Conservation (phyloP, 2,888 invertebrate genomes). For the Hoplodrina blanda region DNA sequence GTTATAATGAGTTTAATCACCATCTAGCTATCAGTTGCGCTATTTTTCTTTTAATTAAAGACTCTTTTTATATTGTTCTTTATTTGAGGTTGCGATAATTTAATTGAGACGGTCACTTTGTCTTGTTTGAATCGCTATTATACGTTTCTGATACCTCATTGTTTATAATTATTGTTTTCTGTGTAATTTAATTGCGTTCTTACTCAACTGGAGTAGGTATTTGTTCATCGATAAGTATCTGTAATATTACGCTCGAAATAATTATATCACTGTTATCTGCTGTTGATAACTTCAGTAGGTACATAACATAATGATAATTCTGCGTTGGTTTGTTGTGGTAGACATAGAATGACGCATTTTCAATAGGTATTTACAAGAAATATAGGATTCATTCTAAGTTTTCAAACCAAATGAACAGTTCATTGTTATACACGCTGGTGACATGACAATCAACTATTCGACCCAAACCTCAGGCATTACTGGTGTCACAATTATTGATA, state of each 20-base stretch:
- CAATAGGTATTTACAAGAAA: constrained; percentile 10
- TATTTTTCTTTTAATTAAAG: constrained; percentile 65
- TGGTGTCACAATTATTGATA: constrained; percentile 43
- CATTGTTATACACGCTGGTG: constrained; percentile 17
- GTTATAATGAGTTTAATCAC: constrained; percentile 67
- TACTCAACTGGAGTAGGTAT: constrained; percentile 9
- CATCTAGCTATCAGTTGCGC: constrained; percentile 57
- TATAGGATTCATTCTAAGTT: constrained; percentile 4
- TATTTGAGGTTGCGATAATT: constrained; percentile 24
- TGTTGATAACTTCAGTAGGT: constrained; percentile 7
- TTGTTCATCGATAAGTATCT: neutral
- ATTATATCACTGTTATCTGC: constrained; percentile 23
- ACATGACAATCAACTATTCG: constrained; percentile 21
- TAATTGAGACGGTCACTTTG: constrained; percentile 26
- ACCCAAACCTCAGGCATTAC: constrained; percentile 38
- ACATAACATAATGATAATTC: constrained; percentile 2
- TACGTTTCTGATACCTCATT: constrained; percentile 15
- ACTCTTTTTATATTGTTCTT: constrained; percentile 36
- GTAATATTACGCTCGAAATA: neutral
- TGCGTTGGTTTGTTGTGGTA: constrained; percentile 13
- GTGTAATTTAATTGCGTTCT: constrained; percentile 30
- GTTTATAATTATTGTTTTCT: neutral
- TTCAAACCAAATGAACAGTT: constrained; percentile 28
- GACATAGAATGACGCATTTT: constrained; percentile 25
- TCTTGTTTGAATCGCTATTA: constrained; percentile 13